Evolutionary conservation across 2,797 vertebrate genomes (phyloP), one percentile per base, ranked within the genome.

Genomic region (Momotus momota): DNA sequence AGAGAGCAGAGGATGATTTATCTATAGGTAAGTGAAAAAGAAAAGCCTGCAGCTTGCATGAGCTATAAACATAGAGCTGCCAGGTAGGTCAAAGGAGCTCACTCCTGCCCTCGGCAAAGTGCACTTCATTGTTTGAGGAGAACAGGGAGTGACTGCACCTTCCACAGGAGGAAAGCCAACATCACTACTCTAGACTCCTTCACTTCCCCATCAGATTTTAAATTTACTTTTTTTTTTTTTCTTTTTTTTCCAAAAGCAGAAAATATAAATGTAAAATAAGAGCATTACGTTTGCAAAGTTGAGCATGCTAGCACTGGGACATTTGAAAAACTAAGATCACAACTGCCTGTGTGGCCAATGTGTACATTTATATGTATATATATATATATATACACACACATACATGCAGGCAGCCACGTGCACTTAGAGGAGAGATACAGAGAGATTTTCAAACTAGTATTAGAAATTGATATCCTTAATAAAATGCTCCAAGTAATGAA

Each of bases 81-180:
- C 95, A 88, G 95, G 82, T 96, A 69, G 93, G 93, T 93, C 91
- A 86, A 85, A 87, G 88, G 65, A 86, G 61, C 82, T 94, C 4
- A 0, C 57, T 87, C 61, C 72, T 65, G 84, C 86, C 70, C 61
- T 89, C 79, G 7, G 14, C 40, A 27, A 74, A 94, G 82, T 60
- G 72, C 72, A 21, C 3, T 27, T 77, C 69, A 35, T 67, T 81
- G 81, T 93, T 79, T 40, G 81, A 51, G 43, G n/a, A 81, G 48
- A 91, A 35, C n/a, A 12, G 79, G 90, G 91, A 81, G 77, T 2
- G 13, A 81, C 75, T 72, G 65, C 87, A 90, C 79, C 81, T 95
- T 91, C 54, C 88, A 46, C 49, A 12, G 86, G 60, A 78, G 93
- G 22, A 86, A 75, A 93, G 43, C 29, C 46, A n/a, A 48, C 4